phyloP scores from a whole-genome alignment of 2,888 invertebrate species.

The Pollenia angustigena region DNA sequence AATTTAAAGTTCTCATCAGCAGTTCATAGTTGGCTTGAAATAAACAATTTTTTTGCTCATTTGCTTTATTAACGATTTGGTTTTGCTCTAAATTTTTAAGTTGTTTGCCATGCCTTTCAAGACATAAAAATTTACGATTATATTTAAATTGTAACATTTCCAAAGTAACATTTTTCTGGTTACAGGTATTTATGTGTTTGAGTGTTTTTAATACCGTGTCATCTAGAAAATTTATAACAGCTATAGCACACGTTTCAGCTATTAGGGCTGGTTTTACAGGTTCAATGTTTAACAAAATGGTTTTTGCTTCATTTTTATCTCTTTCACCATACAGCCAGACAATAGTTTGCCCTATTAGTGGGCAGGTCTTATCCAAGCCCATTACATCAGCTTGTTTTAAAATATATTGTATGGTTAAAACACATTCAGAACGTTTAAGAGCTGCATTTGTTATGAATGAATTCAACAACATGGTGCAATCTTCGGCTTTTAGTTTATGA shows the following conservation, averaged over 20 bases:
- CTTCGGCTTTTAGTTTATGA: slow-evolving; percentile 75
- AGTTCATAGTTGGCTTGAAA: slow-evolving; percentile 81
- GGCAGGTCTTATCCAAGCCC: slow-evolving; percentile 79
- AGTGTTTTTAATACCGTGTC: slow-evolving; percentile 51
- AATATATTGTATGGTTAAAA: slow-evolving; percentile 79
- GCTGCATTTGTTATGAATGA: slow-evolving; percentile 77
- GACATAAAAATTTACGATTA: slow-evolving; percentile 78
- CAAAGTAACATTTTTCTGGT: slow-evolving; percentile 23
- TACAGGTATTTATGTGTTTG: not conserved
- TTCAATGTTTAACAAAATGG: slow-evolving; percentile 79
- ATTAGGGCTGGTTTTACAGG: slow-evolving; percentile 77
- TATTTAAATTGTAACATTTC: slow-evolving; percentile 79
- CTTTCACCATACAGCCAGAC: slow-evolving; percentile 78
- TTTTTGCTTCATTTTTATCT: slow-evolving; percentile 76
- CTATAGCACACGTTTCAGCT: slow-evolving; percentile 80
- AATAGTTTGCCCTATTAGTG: slow-evolving; percentile 76
- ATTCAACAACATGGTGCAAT: slow-evolving; percentile 77
- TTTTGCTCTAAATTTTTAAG: slow-evolving; percentile 54
- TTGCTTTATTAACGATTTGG: not conserved
- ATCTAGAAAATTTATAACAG: slow-evolving; percentile 81
- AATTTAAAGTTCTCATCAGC: slow-evolving; percentile 80
- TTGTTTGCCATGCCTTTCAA: slow-evolving; percentile 75
- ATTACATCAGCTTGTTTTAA: slow-evolving; percentile 77
- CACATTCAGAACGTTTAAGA: slow-evolving; percentile 80
- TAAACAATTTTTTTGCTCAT: slow-evolving; percentile 77